Base-by-base conservation (phyloP, 2,888 invertebrate species). In the Synanthedon andrenaeformis region DNA sequence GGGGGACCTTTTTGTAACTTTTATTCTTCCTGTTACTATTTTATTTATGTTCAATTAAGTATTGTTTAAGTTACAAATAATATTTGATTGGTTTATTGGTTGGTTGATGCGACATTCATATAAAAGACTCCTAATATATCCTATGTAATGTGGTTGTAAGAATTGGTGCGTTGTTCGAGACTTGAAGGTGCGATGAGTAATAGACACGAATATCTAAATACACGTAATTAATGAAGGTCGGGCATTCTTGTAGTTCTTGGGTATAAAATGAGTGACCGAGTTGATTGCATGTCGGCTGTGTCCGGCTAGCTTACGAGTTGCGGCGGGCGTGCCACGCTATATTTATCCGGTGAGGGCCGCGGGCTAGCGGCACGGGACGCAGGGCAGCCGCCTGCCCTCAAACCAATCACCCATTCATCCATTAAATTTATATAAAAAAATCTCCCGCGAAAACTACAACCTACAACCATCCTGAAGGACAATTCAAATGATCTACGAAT, bases 291-390 rank as follows among this genome's bases (percentile, higher is more conserved):
- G 74, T 69, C 70, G 77, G 69, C 69, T 70, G 64, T 67, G 66
- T 12, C 17, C 17, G 52, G 35, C 49, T 52, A 69, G 72, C 10
- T 35, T 35, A 35, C 64, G 58, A 67, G 60, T 65, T 66, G 62
- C 70, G 76, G 77, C 78, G 72, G 76, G 82, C 80, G 77, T 79
- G 83, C 79, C 76, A 69, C 65, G 78, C 85, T 86, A 86, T 79
- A 84, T 84, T 75, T 85, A 86, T 73, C 70, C 71, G 59, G 75
- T 78, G 83, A 83, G 85, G 83, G 82, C 81, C 78, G 78, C 70
- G 62, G 57, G 58, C 54, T 58, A 55, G 56, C 64, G 60, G 63
- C 63, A 69, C 67, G 65, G 56, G 52, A 41, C 62, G 70, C 74
- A 74, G 78, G 74, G 69, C 65, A 65, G 69, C 67, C 66, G 35